Evolutionary conservation across 2,888 invertebrate species (phyloP).

Genomic region (Synanthedon tipuliformis): DNA sequence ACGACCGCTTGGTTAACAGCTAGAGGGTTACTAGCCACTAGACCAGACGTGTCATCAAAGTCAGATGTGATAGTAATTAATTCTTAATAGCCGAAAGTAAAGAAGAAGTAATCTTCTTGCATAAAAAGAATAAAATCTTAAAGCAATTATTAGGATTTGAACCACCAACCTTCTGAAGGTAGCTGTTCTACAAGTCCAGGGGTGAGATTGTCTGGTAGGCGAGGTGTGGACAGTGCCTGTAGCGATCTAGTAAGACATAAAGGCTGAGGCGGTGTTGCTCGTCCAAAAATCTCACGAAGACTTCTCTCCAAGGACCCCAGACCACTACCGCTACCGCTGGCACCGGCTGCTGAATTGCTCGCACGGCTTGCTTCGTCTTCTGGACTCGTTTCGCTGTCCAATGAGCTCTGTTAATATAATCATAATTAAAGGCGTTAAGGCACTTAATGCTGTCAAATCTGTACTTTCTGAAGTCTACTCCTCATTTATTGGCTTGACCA

Average conservation of each 20-base stretch:
- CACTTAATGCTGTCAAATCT: background rate
- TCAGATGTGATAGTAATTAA: background rate
- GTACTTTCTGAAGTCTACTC: too few relatives aligned
- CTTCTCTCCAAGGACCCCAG: background rate
- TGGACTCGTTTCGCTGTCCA: conserved; percentile 60
- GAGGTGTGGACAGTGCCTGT: conserved; percentile 70
- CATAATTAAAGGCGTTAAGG: conserved; percentile 1
- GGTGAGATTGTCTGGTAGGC: conserved; percentile 70
- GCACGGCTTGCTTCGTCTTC: conserved; percentile 54
- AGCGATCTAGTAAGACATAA: conserved; percentile 73
- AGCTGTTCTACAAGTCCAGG: conserved; percentile 76
- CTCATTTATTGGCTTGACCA: background rate
- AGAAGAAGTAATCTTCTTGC: too few relatives aligned
- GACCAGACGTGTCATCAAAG: too few relatives aligned
- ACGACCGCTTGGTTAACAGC: too few relatives aligned
- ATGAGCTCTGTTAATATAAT: conserved; percentile 32
- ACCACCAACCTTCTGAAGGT: conserved; percentile 74
- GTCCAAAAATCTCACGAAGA: conserved; percentile 11
- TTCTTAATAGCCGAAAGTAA: too few relatives aligned
- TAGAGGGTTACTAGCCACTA: too few relatives aligned
- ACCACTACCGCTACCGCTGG: conserved; percentile 35
- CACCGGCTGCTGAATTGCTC: conserved; percentile 40
- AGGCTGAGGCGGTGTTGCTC: conserved; percentile 51
- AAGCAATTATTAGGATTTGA: background rate
- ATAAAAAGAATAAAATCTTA: too few relatives aligned